Base-by-base conservation (phyloP, 2,888 invertebrate species). In the Drosophila neonasuta region DNA sequence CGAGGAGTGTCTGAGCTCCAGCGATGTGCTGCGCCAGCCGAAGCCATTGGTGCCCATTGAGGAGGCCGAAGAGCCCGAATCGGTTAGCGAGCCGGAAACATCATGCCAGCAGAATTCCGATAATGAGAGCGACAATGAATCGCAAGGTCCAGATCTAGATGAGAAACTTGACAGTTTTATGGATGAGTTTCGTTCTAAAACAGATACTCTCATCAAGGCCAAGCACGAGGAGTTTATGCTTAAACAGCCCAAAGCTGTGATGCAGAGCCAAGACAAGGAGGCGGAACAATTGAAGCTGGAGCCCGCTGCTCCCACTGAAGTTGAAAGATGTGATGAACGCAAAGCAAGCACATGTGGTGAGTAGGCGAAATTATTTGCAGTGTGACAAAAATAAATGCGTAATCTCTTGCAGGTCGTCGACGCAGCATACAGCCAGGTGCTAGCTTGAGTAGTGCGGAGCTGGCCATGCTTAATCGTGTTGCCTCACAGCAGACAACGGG, bases 121-220 rank as follows among this genome's bases (percentile, higher is more conserved):
- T 70, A 90, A 90, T 79, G 91, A 92, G 20, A 89, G 90, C 15
- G 92, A 92, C 54, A 89, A 88, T 34, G 91, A 92, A 66, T 91
- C 92, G 6, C 93, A 94, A 80, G 93, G 93, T 69, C 93, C 94
- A 46, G 93, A 95, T 71, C 93, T 95, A 71, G 92, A 94, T 68
- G 95, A 95, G 70, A 95, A 94, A 88, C 91, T 96, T 15, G 94
- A 95, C 68, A 93, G 93, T 68, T 92, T 93, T 52, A 95, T 96
- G 93, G 94, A 93, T 61, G 94, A 93, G 80, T 94, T 96, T 85
- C 93, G 93, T 79, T 91, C 92, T 44, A 94, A 94, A 88, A 96
- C 95, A 74, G 95, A 96, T 89, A 92, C 92, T 71, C 88, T 95
- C 24, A 93, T 94, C 79, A 91, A 92, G 70, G 92, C 93, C 36